These are phyloP conservation scores for Thereva unica DNA, from an alignment of 2,888 invertebrate species.

Conservation along the genomic window DNA sequence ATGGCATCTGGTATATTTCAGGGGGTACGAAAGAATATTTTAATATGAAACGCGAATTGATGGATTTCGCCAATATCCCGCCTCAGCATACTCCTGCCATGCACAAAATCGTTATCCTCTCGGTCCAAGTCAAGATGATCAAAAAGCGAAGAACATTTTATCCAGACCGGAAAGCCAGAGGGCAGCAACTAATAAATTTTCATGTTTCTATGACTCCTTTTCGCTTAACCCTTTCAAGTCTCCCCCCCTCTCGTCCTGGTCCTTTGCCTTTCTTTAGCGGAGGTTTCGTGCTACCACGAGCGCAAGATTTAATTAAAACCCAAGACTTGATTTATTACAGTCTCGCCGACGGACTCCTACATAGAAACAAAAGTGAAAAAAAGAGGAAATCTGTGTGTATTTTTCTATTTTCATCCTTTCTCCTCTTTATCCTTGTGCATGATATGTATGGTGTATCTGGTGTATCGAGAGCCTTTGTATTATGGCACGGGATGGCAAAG, in stretches of 20 bases:
- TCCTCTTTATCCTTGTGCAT: background rate
- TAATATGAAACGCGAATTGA: too few relatives aligned
- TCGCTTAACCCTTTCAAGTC: constrained; percentile 30
- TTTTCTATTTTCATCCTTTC: constrained; percentile 18
- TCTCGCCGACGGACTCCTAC: constrained; percentile 37
- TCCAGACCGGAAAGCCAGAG: constrained; percentile 25
- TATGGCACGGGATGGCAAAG: constrained; percentile 14
- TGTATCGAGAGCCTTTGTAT: constrained; percentile 11
- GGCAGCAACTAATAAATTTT: constrained; percentile 35
- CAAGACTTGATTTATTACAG: constrained; percentile 59
- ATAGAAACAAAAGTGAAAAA: background rate
- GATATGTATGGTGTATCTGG: background rate
- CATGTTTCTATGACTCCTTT: constrained; percentile 34
- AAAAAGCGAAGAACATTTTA: constrained; percentile 28
- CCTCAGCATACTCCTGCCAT: too few relatives aligned
- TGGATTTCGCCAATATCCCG: too few relatives aligned
- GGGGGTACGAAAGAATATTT: too few relatives aligned
- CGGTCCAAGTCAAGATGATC: too few relatives aligned
- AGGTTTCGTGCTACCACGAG: constrained; percentile 52
- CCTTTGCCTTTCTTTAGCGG: constrained; percentile 33
- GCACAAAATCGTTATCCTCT: too few relatives aligned
- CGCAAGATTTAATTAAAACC: constrained; percentile 60
- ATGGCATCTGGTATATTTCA: too few relatives aligned
- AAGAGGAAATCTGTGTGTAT: constrained; percentile 21
- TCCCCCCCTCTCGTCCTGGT: constrained; percentile 1